Percentiles rank a stretch among this genome's conserved stretches.
phyloP scores from a whole-genome alignment of 1,140 invertebrate species.

The Matsumurasca onukii region DNA sequence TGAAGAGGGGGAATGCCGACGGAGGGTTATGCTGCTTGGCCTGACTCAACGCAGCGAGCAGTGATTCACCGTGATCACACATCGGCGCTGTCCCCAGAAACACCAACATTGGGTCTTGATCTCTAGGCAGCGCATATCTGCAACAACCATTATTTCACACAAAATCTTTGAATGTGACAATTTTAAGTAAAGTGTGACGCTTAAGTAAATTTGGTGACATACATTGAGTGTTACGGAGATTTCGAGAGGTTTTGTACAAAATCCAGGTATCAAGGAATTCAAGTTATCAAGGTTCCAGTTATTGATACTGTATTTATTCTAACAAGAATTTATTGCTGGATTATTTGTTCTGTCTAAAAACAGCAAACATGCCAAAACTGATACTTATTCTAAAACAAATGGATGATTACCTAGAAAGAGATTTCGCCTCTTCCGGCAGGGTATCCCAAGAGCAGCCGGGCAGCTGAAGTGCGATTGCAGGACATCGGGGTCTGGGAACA shows the following conservation, averaged over 20 bases:
- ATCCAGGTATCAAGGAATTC: too few species aligned
- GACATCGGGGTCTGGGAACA: slow-evolving; percentile 15
- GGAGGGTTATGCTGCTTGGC: background rate
- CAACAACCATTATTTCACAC: background rate
- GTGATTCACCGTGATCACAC: slow-evolving; percentile 37
- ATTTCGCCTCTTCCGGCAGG: slow-evolving; percentile 21
- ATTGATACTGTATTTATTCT: too few species aligned
- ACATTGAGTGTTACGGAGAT: too few species aligned
- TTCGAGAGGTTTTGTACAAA: too few species aligned
- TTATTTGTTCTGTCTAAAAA: too few species aligned
- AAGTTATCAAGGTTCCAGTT: too few species aligned
- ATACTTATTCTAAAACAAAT: background rate
- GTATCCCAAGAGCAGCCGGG: slow-evolving; percentile 33
- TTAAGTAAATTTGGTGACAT: too few species aligned
- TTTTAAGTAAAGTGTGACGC: too few species aligned
- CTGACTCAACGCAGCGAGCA: slow-evolving; percentile 20
- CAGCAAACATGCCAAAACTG: too few species aligned
- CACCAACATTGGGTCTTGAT: slow-evolving; percentile 39
- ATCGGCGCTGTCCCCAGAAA: slow-evolving; percentile 37
- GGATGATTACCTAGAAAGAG: slow-evolving; percentile 6
- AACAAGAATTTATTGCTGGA: too few species aligned
- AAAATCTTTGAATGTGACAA: background rate
- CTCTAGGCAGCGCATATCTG: slow-evolving; percentile 37
- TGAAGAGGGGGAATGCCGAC: slow-evolving; percentile 14
- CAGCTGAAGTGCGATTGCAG: slow-evolving; percentile 23